Conservation (phyloP, 2,888 invertebrate species). For the Diaperis boleti region DNA sequence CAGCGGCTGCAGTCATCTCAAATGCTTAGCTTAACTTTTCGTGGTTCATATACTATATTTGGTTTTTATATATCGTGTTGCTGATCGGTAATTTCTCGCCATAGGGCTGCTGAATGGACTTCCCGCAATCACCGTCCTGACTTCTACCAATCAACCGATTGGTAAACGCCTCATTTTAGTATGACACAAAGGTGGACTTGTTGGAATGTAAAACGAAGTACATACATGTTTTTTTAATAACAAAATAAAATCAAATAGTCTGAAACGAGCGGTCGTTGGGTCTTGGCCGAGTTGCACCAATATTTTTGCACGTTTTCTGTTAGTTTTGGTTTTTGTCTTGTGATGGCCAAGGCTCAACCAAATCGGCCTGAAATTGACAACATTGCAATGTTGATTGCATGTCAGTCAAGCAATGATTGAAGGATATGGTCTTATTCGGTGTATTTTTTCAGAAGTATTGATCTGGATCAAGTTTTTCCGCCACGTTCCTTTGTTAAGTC, state of each 20-base stretch:
- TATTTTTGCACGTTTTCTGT: conserved; percentile 25
- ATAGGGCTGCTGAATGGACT: conserved; percentile 65
- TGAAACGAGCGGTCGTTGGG: conserved; percentile 38
- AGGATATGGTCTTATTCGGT: conserved; percentile 74
- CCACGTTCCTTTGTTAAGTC: conserved; percentile 73
- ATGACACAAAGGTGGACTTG: conserved; percentile 57
- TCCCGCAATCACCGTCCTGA: conserved; percentile 53
- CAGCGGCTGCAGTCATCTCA: conserved; percentile 5
- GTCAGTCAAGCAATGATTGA: conserved; percentile 49
- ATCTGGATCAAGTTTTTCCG: conserved; percentile 72
- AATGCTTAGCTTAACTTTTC: conserved; percentile 27
- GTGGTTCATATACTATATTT: conserved; percentile 35
- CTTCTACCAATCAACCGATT: conserved; percentile 62
- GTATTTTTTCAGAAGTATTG: conserved; percentile 85
- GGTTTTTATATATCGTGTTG: conserved; percentile 49
- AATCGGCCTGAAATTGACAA: conserved; percentile 35
- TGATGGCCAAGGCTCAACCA: conserved; percentile 40
- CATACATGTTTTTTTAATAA: conserved; percentile 49
- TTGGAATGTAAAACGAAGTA: conserved; percentile 56
- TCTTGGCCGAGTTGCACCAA: conserved; percentile 26
- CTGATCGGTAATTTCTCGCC: conserved; percentile 67
- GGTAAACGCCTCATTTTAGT: conserved; percentile 57
- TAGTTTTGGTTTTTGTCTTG: conserved; percentile 18
- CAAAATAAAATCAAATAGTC: conserved; percentile 28
- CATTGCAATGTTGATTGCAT: conserved; percentile 46